Conservation (phyloP, 2,113 vertebrate species). For the Sinocyclocheilus anshuiensis region DNA sequence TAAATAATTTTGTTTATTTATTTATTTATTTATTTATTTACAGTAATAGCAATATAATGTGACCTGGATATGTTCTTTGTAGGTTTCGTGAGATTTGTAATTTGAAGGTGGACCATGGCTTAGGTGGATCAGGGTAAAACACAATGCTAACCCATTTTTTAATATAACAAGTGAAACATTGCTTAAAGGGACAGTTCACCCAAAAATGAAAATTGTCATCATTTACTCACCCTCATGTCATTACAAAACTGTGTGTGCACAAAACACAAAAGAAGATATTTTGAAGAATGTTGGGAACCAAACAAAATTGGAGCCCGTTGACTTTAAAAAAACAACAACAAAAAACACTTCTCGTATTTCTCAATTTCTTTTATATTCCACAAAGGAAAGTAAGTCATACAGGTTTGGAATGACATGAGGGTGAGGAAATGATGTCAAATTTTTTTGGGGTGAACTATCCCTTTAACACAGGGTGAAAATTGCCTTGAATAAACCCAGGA, state of each 20-base stretch:
- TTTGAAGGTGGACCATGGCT: background rate
- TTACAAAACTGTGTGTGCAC: background rate
- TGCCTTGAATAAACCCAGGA: background rate
- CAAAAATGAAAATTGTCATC: background rate
- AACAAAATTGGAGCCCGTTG: background rate
- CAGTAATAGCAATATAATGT: background rate
- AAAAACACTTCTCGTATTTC: too few species aligned
- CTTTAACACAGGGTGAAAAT: background rate
- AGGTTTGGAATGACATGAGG: background rate
- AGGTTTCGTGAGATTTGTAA: background rate
- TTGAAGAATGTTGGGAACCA: background rate
- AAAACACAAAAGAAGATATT: background rate
- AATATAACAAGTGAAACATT: background rate
- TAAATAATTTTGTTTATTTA: too few species aligned
- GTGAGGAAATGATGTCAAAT: background rate
- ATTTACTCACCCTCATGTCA: background rate
- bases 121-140: background rate
- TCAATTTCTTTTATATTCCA: too few species aligned
- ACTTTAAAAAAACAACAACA: too few species aligned
- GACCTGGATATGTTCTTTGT: background rate
- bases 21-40: background rate
- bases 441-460: background rate
- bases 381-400: background rate
- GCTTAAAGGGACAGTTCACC: background rate
- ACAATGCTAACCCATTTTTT: background rate